These are phyloP conservation scores for Tamias sibiricus DNA, from an alignment of 2,113 vertebrate genomes.

Conservation along the genomic window DNA sequence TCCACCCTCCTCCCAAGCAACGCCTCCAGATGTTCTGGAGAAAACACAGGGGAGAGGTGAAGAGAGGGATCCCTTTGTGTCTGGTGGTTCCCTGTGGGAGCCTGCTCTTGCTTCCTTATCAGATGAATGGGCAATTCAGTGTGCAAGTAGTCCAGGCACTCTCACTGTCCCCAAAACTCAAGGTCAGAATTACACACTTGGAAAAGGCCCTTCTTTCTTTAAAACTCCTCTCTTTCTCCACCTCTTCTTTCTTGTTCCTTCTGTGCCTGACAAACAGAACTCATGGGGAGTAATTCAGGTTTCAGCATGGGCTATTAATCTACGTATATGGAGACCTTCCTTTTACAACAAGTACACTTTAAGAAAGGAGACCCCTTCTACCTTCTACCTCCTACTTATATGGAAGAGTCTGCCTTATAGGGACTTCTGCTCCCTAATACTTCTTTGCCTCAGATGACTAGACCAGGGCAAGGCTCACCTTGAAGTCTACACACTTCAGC, in stretches of 20 bases:
- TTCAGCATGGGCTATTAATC: background rate
- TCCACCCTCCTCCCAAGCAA: background rate
- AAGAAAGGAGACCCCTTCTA: background rate
- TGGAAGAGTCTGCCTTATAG: background rate
- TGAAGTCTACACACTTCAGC: background rate
- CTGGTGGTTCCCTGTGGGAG: background rate
- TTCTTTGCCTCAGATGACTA: background rate
- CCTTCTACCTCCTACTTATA: background rate
- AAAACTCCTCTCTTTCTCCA: background rate
- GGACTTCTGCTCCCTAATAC: background rate
- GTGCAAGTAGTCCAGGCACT: background rate
- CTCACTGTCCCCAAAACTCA: background rate
- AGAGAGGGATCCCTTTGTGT: constrained; percentile 12
- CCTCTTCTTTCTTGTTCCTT: background rate
- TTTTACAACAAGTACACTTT: background rate
- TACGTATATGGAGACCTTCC: background rate
- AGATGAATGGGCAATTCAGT: background rate
- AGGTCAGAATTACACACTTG: background rate
- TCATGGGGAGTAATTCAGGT: background rate
- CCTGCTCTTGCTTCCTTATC: background rate
- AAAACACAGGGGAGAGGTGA: background rate
- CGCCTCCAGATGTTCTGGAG: constrained; percentile 19
- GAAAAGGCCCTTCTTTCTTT: background rate
- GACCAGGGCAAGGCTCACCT: background rate
- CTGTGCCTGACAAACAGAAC: background rate